Evolutionary conservation across 1,140 invertebrate species (phyloP).

Genomic region (Eurytemora carolleeae): DNA sequence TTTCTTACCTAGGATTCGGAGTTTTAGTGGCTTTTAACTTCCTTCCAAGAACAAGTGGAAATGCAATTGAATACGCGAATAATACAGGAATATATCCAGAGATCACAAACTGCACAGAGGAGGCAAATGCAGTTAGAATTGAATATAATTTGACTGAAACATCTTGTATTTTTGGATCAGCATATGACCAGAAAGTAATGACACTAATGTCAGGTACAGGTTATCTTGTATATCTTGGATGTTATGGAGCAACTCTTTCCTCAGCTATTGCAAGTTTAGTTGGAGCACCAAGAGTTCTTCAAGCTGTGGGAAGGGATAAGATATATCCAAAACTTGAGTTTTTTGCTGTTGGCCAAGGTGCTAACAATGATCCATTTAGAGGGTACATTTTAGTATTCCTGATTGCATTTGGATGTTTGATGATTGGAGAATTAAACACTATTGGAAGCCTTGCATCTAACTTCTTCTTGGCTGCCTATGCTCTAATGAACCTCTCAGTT

Average conservation of each 20-base stretch:
- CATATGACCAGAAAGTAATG: constrained; percentile 46
- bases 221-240: no score
- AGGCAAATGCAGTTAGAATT: no score
- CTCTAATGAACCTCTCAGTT: constrained; percentile 84
- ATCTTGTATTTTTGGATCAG: neutral
- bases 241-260: constrained; percentile 90
- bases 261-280: constrained; percentile 85
- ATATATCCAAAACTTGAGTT: constrained; percentile 80
- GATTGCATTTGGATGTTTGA: constrained; percentile 80
- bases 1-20: constrained; percentile 66
- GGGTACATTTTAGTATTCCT: constrained; percentile 77
- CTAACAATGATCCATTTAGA: constrained; percentile 67
- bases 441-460: constrained; percentile 94
- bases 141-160: neutral
- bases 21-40: constrained; percentile 68
- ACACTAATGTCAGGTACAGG: constrained; percentile 73
- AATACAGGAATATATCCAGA: no score
- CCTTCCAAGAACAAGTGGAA: no score
- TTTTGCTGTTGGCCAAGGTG: constrained; percentile 89
- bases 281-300: constrained; percentile 61
- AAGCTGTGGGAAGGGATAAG: constrained; percentile 70
- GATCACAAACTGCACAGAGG: no score
- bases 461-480: constrained; percentile 91
- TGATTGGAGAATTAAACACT: no score
- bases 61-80: constrained; percentile 37